Base-by-base conservation (phyloP, 2,113 vertebrate genomes). In the Collichthys lucidus region DNA sequence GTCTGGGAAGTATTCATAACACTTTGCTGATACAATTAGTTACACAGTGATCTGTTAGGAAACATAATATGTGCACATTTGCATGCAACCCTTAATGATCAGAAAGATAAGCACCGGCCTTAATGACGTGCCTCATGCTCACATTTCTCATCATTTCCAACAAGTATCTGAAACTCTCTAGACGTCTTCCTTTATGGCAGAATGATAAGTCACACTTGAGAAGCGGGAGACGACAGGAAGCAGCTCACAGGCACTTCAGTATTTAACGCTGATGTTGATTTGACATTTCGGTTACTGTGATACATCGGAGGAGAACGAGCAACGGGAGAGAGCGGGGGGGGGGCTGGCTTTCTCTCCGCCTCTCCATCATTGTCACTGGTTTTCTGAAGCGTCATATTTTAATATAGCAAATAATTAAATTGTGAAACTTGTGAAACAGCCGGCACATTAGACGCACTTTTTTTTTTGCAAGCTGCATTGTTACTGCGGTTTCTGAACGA, bases 261-360 rank as follows among this genome's bases (percentile, higher is more conserved):
- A 67, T 86, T 88, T 87, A 86, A 83, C 62, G 61, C 70, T 16
- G 31, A 79, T 49, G 52, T 79, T 63, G 63, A 68, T 83, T 90
- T 86, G 85, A 90, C 88, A 91, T 89, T 92, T 89, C 85, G 85
- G 79, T 80, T 77, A 55, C 76, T 75, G 81, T 79, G 81, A 87
- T 86, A 49, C 80, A 68, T 77, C 8, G 19, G 26, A 78, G 55
- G 24, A 80, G 63, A 29, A 22, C 31, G 65, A 83, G 71, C 3
- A 65, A 84, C 26, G 29, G 72, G 31, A 65, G 57, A 70, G 76
- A 10, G 31, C 11, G 42, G 50, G 67, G 47, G n/a, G 59, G n/a
- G 57, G 77, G 22, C 11, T 19, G 55, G 46, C 76, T 83, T 19
- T 60, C 57, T 67, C 50, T 49, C 44, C 74, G 61, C 68, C 65